Evolutionary conservation across 92 coral and sea anemone species (phyloP).

Genomic region (Epizoanthus scotinus): DNA sequence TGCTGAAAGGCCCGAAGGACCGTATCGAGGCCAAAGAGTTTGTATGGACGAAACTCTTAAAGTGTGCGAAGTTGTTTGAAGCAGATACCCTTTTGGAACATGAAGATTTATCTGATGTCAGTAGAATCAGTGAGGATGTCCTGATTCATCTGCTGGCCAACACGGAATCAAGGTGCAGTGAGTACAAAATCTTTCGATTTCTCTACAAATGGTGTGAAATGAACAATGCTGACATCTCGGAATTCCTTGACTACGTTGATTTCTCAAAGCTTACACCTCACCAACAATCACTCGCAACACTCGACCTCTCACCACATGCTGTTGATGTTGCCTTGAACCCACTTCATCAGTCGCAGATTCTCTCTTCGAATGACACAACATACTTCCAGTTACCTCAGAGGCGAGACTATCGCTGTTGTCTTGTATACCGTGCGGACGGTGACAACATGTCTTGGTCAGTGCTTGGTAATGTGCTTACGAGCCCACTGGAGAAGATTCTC

Average conservation of each 20-base stretch:
- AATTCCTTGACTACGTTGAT: constrained; percentile 54
- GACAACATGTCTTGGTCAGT: constrained; percentile 68
- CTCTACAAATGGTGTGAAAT: constrained; percentile 74
- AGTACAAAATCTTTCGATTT: constrained; percentile 69
- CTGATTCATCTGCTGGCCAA: constrained; percentile 51
- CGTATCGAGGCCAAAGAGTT: constrained; percentile 40
- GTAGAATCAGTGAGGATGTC: constrained; percentile 53
- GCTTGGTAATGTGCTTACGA: constrained; percentile 62
- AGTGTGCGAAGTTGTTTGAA: constrained; percentile 63
- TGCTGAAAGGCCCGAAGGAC: constrained; percentile 31
- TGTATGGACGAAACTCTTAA: constrained; percentile 77
- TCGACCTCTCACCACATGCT: constrained; percentile 38
- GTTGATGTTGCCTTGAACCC: constrained; percentile 62
- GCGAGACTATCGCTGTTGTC: constrained; percentile 50
- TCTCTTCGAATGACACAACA: constrained; percentile 54
- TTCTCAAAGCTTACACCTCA: constrained; percentile 62
- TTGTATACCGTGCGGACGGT: constrained; percentile 60
- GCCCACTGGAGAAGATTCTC: constrained; percentile 63
- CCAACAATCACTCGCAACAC: constrained; percentile 48
- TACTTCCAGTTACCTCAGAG: constrained; percentile 32
- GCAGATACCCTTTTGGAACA: constrained; percentile 40
- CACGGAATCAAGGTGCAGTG: constrained; percentile 61
- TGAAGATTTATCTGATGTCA: constrained; percentile 38
- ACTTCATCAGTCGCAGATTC: constrained; percentile 66
- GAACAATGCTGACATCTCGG: constrained; percentile 44